These are phyloP conservation scores for Panorpa germanica DNA, from an alignment of 2,888 invertebrate genomes.

Conservation along the genomic window DNA sequence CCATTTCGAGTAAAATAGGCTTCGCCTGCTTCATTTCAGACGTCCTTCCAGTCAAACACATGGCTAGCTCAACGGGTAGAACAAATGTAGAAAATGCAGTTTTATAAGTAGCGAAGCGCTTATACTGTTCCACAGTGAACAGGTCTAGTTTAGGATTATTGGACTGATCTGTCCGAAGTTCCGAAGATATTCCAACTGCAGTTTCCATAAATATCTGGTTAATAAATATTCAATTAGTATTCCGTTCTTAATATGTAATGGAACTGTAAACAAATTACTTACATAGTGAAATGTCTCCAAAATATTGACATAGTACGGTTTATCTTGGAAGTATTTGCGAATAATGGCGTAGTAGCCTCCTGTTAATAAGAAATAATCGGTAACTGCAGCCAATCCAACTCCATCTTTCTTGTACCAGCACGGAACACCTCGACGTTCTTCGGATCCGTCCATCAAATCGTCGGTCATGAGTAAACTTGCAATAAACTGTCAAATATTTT, in stretches of 20 bases:
- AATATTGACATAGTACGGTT: conserved; percentile 57
- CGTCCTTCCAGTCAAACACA: conserved; percentile 78
- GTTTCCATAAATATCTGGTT: too few relatives aligned
- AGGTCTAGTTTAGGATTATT: conserved; percentile 38
- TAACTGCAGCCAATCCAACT: conserved; percentile 58
- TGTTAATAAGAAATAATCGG: conserved; percentile 71
- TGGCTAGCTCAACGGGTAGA: conserved; percentile 73
- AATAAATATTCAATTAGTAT: neutral
- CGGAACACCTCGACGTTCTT: conserved; percentile 64
- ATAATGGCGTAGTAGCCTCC: conserved; percentile 61
- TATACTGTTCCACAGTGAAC: conserved; percentile 75
- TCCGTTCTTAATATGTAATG: conserved; percentile 41
- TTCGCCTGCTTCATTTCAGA: too few relatives aligned
- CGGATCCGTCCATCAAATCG: conserved; percentile 80
- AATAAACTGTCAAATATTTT: conserved; percentile 51
- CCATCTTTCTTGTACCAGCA: conserved; percentile 77
- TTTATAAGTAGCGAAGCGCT: conserved; percentile 77
- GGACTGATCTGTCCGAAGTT: conserved; percentile 51
- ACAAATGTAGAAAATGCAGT: conserved; percentile 89
- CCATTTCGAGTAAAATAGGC: conserved; percentile 77
- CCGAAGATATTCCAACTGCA: conserved; percentile 69
- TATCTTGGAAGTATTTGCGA: conserved; percentile 52
- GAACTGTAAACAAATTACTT: too few relatives aligned
- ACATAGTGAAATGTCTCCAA: conserved; percentile 73
- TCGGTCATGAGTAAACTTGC: conserved; percentile 70